These are phyloP conservation scores for Antechinus flavipes DNA, from an alignment of 2,113 vertebrate species.

Conservation along the genomic window DNA sequence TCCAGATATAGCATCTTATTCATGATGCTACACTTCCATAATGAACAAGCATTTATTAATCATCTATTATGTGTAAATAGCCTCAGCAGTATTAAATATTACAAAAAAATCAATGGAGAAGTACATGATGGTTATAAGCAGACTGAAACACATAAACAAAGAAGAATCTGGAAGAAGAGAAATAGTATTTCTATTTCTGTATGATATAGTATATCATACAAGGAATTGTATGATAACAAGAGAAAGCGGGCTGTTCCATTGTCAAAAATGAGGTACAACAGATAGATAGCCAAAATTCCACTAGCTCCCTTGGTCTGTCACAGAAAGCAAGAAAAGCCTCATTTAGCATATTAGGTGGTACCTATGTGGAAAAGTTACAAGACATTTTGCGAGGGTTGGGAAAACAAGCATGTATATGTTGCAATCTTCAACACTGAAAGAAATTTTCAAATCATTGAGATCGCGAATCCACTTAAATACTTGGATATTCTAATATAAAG, in stretches of 20 bases:
- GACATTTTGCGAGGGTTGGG: too few relatives aligned
- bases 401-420: neutral
- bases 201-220: too few relatives aligned
- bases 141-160: neutral
- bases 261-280: neutral
- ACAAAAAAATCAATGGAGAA: neutral
- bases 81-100: neutral
- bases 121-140: neutral
- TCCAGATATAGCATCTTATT: too few relatives aligned
- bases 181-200: too few relatives aligned
- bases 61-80: too few relatives aligned
- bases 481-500: neutral
- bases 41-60: too few relatives aligned
- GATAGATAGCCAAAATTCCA: neutral
- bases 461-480: neutral
- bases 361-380: neutral
- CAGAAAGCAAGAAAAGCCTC: too few relatives aligned
- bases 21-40: too few relatives aligned
- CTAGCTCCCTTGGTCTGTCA: too few relatives aligned
- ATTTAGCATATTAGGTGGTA: neutral
- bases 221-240: neutral
- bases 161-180: neutral
- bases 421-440: neutral
- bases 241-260: neutral
- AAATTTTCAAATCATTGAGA: neutral